Evolutionary conservation across 2,113 vertebrate genomes (phyloP).

Genomic region (Heterochromis multidens): DNA sequence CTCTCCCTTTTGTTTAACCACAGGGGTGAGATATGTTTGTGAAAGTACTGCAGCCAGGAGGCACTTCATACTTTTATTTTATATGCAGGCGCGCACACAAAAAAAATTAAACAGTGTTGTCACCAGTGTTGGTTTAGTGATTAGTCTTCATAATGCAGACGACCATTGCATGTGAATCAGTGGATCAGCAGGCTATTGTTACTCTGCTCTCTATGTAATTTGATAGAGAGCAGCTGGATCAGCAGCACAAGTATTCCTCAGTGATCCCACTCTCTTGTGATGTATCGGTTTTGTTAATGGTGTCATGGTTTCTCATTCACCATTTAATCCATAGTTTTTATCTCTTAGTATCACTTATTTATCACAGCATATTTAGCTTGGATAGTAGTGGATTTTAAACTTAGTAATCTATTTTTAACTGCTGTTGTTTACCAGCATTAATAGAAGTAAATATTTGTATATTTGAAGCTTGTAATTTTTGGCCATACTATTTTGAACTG

Average conservation of each 20-base stretch:
- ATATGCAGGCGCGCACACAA: not conserved
- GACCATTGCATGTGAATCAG: conserved; percentile 19
- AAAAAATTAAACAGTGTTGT: conserved; percentile 15
- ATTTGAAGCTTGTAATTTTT: not conserved
- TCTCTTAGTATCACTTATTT: not conserved
- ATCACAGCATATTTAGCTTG: not conserved
- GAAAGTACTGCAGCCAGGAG: not conserved
- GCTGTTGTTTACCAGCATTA: not conserved
- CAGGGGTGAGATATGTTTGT: not conserved
- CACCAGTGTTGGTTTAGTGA: conserved; percentile 20
- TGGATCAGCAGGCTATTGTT: conserved; percentile 53
- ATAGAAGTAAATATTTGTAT: not conserved
- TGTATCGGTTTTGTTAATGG: not conserved
- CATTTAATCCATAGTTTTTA: not conserved
- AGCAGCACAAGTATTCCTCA: not conserved
- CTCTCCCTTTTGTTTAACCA: conserved; percentile 8
- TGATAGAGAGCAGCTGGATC: conserved; percentile 53
- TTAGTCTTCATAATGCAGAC: conserved; percentile 29
- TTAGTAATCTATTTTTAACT: not conserved
- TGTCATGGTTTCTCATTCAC: not conserved
- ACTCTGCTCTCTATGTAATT: conserved; percentile 20
- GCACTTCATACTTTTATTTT: conserved; percentile 23
- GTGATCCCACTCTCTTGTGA: not conserved
- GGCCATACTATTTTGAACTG: too few species aligned
- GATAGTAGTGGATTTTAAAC: not conserved